phyloP scores from a whole-genome alignment of 2,797 vertebrate genomes.

The Zalophus californianus region DNA sequence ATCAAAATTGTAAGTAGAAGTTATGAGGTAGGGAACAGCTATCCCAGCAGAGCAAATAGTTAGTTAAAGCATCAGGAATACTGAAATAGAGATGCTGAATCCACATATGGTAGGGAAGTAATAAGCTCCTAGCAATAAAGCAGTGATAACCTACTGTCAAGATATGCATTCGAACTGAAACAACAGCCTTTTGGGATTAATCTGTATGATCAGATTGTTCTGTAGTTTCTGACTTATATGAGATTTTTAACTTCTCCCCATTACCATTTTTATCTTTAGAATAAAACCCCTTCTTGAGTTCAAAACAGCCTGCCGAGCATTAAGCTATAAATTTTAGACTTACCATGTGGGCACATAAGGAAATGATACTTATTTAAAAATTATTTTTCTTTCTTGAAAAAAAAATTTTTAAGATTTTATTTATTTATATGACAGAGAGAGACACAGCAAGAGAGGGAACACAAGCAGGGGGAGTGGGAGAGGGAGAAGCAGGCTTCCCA shows the following conservation, averaged over 20 bases:
- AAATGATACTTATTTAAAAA: not conserved
- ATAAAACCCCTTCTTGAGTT: not conserved
- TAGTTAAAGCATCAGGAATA: not conserved
- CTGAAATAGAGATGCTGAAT: not conserved
- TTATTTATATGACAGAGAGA: too few relatives aligned
- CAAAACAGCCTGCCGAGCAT: not conserved
- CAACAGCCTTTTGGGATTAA: not conserved
- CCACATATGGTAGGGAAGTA: not conserved
- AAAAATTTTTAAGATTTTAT: too few relatives aligned
- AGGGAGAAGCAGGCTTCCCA: too few relatives aligned
- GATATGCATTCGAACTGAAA: not conserved
- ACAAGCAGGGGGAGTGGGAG: too few relatives aligned
- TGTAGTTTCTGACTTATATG: constrained; percentile 10
- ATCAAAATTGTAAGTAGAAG: not conserved
- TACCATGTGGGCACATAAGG: not conserved
- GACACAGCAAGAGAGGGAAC: too few relatives aligned
- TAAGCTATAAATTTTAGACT: constrained; percentile 24
- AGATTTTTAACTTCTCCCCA: not conserved
- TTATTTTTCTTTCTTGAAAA: not conserved
- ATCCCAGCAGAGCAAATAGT: not conserved
- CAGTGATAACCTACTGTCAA: not conserved
- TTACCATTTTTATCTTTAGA: not conserved
- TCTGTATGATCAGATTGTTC: constrained; percentile 2
- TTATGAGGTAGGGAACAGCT: not conserved
- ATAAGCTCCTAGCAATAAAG: not conserved